phyloP scores from a whole-genome alignment of 1,140 invertebrate species.

The Halyomorpha halys region DNA sequence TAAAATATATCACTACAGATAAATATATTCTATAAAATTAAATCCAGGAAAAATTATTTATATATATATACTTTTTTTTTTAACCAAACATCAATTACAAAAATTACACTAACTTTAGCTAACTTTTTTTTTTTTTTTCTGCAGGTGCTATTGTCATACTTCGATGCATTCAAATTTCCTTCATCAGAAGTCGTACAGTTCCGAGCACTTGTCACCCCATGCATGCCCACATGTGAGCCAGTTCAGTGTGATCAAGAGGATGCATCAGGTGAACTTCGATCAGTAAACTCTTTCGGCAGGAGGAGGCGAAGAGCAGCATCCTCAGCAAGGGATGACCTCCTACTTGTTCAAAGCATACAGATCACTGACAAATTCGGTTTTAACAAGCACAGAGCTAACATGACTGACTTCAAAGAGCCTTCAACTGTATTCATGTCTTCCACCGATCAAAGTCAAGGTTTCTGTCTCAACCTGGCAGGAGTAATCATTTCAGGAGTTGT shows the following conservation, averaged over 20 bases:
- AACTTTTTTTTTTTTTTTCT: slow-evolving; percentile 31
- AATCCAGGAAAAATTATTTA: no score
- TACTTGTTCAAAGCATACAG: slow-evolving; percentile 80
- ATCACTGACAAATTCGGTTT: slow-evolving; percentile 87
- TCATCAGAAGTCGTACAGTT: slow-evolving; percentile 90
- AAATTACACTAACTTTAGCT: background rate
- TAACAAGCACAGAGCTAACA: slow-evolving; percentile 42
- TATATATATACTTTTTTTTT: no score
- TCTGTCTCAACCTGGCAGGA: slow-evolving; percentile 62
- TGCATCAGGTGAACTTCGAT: slow-evolving; percentile 64
- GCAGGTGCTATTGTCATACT: slow-evolving; percentile 76
- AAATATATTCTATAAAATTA: no score
- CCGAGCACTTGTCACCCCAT: slow-evolving; percentile 83
- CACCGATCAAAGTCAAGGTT: slow-evolving; percentile 40
- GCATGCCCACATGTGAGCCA: slow-evolving; percentile 83
- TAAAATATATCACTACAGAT: background rate
- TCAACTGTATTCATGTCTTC: slow-evolving; percentile 46
- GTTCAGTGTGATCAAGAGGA: slow-evolving; percentile 74
- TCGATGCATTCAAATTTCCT: slow-evolving; percentile 93
- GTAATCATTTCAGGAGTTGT: slow-evolving; percentile 69
- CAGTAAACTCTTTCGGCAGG: slow-evolving; percentile 68
- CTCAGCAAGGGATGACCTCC: slow-evolving; percentile 59
- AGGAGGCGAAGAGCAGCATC: slow-evolving; percentile 46
- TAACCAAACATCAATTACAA: no score
- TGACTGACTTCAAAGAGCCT: slow-evolving; percentile 35